Base-by-base conservation (phyloP, 2,797 vertebrate genomes). In the Bradypodion ventrale region DNA sequence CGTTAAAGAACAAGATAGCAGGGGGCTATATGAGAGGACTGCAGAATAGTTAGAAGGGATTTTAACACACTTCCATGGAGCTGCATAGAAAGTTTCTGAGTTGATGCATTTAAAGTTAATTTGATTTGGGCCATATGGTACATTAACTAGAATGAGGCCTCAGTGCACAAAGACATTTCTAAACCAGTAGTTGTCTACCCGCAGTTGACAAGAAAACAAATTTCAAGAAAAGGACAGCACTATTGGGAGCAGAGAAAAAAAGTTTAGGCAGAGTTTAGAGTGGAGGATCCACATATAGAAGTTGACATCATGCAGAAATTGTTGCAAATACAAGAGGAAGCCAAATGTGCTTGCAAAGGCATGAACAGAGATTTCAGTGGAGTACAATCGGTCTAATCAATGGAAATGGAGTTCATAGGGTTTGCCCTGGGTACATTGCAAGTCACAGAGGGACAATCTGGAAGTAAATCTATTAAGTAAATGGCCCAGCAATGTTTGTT, bases 81-180 rank as follows among this genome's bases (percentile, higher is more conserved):
- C 49, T 84, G 13, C 56, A 83, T 40, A 79, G 32, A 72, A 88
- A 76, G 49, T 60, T 66, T 60, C 59, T n/a, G 72, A 83, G 25
- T 66, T 85, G 60, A 78, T 85, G 65, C 74, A 70, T 89, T 90
- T 84, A 82, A 83, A 88, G 80, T 84, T 80, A 80, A 80, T 87
- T 87, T 83, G 87, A 88, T 84, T 84, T 85, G 81, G 46, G 80
- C 72, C 73, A 35, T 81, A 83, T 16, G 59, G 80, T 76, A 81
- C 73, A 56, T 88, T 83, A 84, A 15, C 63, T 84, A 65, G 83
- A 84, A 85, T 4, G 13, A 78, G 80, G 16, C 75, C 74, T 84
- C 68, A 15, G 78, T 83, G 86, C 59, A 84, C 40, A 83, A 85
- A 85, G 65, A 25, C 21, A 77, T 88, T 88, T 92, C 60, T 62